These are phyloP conservation scores for Apodemus speciosus DNA, from an alignment of 2,113 vertebrate species.

Conservation along the genomic window DNA sequence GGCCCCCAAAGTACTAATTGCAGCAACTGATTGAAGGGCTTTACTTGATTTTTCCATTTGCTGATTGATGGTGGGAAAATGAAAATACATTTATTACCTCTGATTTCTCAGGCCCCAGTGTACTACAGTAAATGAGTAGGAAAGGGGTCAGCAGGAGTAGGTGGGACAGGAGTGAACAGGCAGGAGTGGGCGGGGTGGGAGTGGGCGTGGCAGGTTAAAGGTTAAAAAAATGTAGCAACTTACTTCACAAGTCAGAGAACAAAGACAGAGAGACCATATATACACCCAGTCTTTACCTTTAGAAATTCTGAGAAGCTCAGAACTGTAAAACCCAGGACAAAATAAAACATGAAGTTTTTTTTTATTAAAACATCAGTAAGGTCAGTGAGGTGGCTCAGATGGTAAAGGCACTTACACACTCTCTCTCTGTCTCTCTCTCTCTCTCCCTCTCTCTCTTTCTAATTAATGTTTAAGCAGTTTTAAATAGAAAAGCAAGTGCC, in stretches of 20 bases:
- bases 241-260: not conserved
- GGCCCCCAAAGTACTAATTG: not conserved
- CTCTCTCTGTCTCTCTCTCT: too few relatives aligned
- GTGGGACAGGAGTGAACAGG: too few relatives aligned
- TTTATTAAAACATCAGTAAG: not conserved
- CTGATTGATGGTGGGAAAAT: not conserved
- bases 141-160: not conserved
- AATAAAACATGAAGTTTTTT: not conserved
- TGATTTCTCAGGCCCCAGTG: not conserved
- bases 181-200: too few relatives aligned
- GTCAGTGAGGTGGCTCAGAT: not conserved
- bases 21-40: conserved; percentile 13
- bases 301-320: not conserved
- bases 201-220: not conserved
- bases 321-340: not conserved
- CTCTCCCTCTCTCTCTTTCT: too few relatives aligned
- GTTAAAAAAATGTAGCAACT: not conserved
- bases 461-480: not conserved
- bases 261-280: not conserved
- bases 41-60: not conserved
- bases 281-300: not conserved
- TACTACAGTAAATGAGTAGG: not conserved
- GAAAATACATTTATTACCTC: not conserved
- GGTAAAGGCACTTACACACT: not conserved
- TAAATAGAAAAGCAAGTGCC: not conserved